Base-by-base conservation (phyloP, 1,140 invertebrate genomes). In the Andrena cerasifolii region DNA sequence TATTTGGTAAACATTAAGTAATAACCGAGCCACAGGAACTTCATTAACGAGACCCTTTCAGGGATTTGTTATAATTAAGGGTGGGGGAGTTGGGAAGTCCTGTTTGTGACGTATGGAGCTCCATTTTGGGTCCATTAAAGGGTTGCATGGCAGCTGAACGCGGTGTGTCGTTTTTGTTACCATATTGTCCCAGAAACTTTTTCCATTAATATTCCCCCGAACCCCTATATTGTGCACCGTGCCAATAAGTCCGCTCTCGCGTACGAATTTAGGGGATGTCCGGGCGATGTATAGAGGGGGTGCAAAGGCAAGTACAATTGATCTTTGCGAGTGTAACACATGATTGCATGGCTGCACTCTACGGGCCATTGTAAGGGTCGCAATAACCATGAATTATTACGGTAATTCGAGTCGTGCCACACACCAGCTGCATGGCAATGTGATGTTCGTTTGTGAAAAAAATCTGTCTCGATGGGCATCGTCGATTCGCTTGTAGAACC, bases 221-320 rank as follows among this genome's bases (percentile, higher is more conserved):
- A 33, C 54, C 66, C 77, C 62, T 59, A 77, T 47, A 56, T 71
- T 67, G 51, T 62, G 16, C 28, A 26, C 73, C 8, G n/a, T 31
- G 36, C 54, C 77, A 59, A 83, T 84, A 83, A 76, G 80, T 79
- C 67, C 71, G 77, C 63, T 24, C 82, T 33, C 61, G 61, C 24
- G 66, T 62, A 80, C 62, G 40, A 63, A 84, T 84, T 83, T 80
- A 80, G 80, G 81, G 82, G 70, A 51, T 61, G 81, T 40, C 43
- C 53, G 28, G 28, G 26, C 75, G 63, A 76, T 76, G 71, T 80
- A 84, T 77, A 53, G 65, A 31, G 65, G 47, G 10, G 26, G 47
- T 21, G 31, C 24, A 28, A 72, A 33, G 45, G 24, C 47, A 58
- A 79, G 63, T 68, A 70, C 45, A 62, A 61, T 31, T 76, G 78